These are phyloP conservation scores for Atherinosoma microstoma DNA, from an alignment of 2,797 vertebrate species.

Conservation along the genomic window DNA sequence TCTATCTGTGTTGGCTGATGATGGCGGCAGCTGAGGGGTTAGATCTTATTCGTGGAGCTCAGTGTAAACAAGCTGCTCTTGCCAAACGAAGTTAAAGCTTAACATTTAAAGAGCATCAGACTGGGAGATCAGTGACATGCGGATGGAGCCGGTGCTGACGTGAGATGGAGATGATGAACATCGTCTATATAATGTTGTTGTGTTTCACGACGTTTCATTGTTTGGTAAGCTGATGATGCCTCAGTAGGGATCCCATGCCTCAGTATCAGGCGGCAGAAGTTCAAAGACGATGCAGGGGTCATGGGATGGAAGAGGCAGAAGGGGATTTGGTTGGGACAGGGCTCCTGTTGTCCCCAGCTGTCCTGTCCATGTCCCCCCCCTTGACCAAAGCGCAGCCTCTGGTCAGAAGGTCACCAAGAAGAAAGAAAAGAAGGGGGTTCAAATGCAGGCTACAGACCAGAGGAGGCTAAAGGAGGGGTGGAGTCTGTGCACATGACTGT, in stretches of 20 bases:
- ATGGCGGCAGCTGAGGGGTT: conserved; percentile 58
- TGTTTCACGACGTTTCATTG: conserved; percentile 51
- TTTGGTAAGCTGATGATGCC: conserved; percentile 58
- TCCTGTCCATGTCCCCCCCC: conserved; percentile 61
- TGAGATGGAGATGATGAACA: conserved; percentile 22
- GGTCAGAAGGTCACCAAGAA: conserved; percentile 72
- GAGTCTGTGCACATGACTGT: conserved; percentile 30
- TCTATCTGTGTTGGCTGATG: conserved; percentile 55
- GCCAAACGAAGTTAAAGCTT: conserved; percentile 46
- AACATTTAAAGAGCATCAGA: conserved; percentile 42
- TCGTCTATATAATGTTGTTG: conserved; percentile 45
- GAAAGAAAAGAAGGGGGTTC: conserved; percentile 72
- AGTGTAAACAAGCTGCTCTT: conserved; percentile 59
- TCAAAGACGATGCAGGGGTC: conserved; percentile 71
- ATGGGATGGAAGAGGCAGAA: conserved; percentile 66
- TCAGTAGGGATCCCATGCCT: conserved; percentile 25
- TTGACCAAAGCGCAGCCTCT: conserved; percentile 40
- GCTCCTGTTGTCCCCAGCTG: conserved; percentile 82
- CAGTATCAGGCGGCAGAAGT: conserved; percentile 60
- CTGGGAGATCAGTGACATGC: conserved; percentile 45
- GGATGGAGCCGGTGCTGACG: conserved; percentile 52
- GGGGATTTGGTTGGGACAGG: conserved; percentile 57
- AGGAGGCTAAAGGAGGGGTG: conserved; percentile 39
- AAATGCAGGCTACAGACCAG: conserved; percentile 59
- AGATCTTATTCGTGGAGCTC: conserved; percentile 59